Conservation (phyloP, 2,113 vertebrate species). For the Beaufortia kweichowensis region DNA sequence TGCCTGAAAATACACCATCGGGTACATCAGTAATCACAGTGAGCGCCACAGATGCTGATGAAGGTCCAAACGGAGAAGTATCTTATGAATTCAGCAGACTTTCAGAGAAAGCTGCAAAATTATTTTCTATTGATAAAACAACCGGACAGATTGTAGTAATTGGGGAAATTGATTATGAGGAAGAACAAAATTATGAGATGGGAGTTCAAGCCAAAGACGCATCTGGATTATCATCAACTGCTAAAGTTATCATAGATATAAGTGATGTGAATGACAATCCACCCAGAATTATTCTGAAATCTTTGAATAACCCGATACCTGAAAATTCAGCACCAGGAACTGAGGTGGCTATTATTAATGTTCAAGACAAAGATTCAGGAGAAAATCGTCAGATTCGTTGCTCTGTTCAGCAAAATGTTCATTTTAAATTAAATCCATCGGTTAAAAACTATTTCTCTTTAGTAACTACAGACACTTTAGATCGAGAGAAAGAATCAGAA, state of each 20-base stretch:
- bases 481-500: constrained; percentile 55
- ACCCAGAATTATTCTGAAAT: constrained; percentile 67
- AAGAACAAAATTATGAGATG: constrained; percentile 67
- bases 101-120: constrained; percentile 19
- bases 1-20: constrained; percentile 63
- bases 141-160: constrained; percentile 70
- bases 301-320: constrained; percentile 62
- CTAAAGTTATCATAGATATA: constrained; percentile 68
- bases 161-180: constrained; percentile 74
- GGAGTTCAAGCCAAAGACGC: constrained; percentile 73
- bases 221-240: constrained; percentile 65
- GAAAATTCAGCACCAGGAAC: constrained; percentile 66
- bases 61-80: constrained; percentile 56
- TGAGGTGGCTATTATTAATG: constrained; percentile 71
- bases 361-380: constrained; percentile 69
- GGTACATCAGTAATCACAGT: constrained; percentile 66
- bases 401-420: constrained; percentile 60
- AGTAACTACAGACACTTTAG: constrained; percentile 55
- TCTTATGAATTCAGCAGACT: constrained; percentile 29
- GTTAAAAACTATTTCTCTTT: constrained; percentile 67
- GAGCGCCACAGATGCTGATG: constrained; percentile 74
- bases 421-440: constrained; percentile 70
- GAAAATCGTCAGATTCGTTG: constrained; percentile 67
- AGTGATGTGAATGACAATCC: constrained; percentile 75
- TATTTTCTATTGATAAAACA: constrained; percentile 65